A percentile compares a stretch with the other conserved stretches of the same genome.
These are phyloP conservation scores for Polydrusus tereticollis DNA, from an alignment of 2,888 invertebrate genomes.

Conservation along the genomic window DNA sequence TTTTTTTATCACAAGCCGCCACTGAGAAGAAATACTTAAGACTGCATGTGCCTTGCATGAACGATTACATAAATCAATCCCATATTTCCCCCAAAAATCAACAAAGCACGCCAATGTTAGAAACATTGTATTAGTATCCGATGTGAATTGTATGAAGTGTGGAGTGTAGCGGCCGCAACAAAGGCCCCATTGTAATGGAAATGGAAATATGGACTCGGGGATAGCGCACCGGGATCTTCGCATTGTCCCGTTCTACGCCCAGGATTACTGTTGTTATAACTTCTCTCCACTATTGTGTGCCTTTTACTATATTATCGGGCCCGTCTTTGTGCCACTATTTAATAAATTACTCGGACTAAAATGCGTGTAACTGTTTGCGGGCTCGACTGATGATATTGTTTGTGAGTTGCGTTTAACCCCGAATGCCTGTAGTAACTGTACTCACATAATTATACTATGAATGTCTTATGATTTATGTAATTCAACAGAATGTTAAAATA, in stretches of 20 bases:
- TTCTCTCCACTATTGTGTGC: conserved; percentile 47
- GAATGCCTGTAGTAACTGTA: conserved; percentile 44
- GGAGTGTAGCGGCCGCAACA: conserved; percentile 55
- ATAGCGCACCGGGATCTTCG: conserved; percentile 48
- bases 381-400: conserved; percentile 45
- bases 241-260: conserved; percentile 47
- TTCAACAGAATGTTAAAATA: background rate
- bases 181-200: conserved; percentile 62
- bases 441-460: conserved; percentile 42
- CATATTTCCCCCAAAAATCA: background rate
- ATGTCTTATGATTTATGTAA: conserved; percentile 42
- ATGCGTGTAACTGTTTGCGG: conserved; percentile 46
- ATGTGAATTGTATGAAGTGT: conserved; percentile 56
- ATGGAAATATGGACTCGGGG: conserved; percentile 54
- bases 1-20: no score
- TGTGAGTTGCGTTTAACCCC: conserved; percentile 39
- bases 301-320: conserved; percentile 47
- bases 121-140: conserved; percentile 55
- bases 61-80: background rate
- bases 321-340: conserved; percentile 47
- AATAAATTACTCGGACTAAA: conserved; percentile 46
- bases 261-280: conserved; percentile 50
- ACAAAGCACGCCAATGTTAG: conserved; percentile 38
- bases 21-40: no score
- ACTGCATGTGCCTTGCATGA: background rate